phyloP scores from a whole-genome alignment of 2,888 invertebrate species.

The Yponomeuta cagnagella region DNA sequence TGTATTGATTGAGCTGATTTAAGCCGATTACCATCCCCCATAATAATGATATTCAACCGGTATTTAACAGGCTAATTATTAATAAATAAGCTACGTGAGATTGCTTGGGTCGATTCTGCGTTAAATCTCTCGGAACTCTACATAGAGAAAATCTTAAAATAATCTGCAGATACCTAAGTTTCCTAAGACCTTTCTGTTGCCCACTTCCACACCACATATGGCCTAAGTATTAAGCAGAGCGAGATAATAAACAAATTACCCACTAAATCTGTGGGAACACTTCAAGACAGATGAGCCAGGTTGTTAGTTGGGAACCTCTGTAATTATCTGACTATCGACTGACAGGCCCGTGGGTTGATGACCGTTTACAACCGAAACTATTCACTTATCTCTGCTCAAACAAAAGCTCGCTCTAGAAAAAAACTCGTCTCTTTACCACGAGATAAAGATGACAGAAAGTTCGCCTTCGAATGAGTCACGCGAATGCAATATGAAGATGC shows the following conservation, averaged over 20 bases:
- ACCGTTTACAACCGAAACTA: slow-evolving; percentile 49
- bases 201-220: neutral
- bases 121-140: no score
- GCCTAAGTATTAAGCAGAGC: neutral
- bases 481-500: no score
- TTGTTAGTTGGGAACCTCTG: slow-evolving; percentile 50
- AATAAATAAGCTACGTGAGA: no score
- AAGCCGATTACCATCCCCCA: neutral
- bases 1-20: neutral
- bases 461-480: slow-evolving; percentile 27
- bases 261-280: slow-evolving; percentile 4
- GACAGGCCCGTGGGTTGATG: slow-evolving; percentile 45
- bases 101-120: no score
- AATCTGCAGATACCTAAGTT: neutral
- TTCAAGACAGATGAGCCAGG: slow-evolving; percentile 36
- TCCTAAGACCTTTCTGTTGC: neutral
- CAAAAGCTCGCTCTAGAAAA: slow-evolving; percentile 42
- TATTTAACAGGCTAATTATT: neutral
- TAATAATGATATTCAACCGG: neutral
- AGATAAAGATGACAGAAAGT: neutral
- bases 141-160: neutral
- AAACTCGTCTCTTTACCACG: slow-evolving; percentile 17
- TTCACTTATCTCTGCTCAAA: slow-evolving; percentile 67
- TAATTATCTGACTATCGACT: slow-evolving; percentile 21
- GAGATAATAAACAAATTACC: slow-evolving; percentile 5